Percentiles rank a stretch among this genome's conserved stretches.
Evolutionary conservation across 2,888 invertebrate genomes (phyloP).

Genomic region (Lampropteryx suffumata): DNA sequence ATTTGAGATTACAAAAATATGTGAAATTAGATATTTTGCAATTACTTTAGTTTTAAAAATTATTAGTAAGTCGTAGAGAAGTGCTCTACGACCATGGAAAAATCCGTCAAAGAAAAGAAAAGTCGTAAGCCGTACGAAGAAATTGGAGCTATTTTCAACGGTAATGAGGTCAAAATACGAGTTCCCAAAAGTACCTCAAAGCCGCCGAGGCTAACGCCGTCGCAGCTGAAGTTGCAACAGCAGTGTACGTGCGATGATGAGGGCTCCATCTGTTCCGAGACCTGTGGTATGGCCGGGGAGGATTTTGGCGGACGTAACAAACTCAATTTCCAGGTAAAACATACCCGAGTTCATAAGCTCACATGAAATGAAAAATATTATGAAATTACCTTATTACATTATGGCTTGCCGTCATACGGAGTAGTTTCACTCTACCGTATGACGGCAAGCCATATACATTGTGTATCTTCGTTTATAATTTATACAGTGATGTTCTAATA

Average conservation of each 20-base stretch:
- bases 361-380: too few relatives aligned
- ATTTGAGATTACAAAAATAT: constrained; percentile 8
- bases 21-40: constrained; percentile 8
- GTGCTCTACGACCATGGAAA: constrained; percentile 7
- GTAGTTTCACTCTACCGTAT: too few relatives aligned
- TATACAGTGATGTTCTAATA: too few relatives aligned
- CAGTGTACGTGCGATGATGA: constrained; percentile 72
- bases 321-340: constrained; percentile 13
- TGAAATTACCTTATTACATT: too few relatives aligned
- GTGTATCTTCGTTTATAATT: too few relatives aligned
- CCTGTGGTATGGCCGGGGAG: constrained; percentile 53
- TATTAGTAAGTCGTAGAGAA: background rate
- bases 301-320: constrained; percentile 20
- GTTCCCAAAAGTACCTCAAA: constrained; percentile 82
- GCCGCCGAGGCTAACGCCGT: constrained; percentile 66
- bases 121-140: constrained; percentile 80
- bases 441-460: too few relatives aligned
- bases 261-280: constrained; percentile 64
- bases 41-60: constrained; percentile 6
- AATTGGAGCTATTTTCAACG: constrained; percentile 85
- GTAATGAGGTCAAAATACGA: constrained; percentile 85
- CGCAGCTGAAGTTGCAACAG: constrained; percentile 65
- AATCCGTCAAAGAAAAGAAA: constrained; percentile 20
- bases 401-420: too few relatives aligned
- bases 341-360: too few relatives aligned